These are phyloP conservation scores for Solea solea DNA, from an alignment of 2,113 vertebrate species.

Conservation along the genomic window DNA sequence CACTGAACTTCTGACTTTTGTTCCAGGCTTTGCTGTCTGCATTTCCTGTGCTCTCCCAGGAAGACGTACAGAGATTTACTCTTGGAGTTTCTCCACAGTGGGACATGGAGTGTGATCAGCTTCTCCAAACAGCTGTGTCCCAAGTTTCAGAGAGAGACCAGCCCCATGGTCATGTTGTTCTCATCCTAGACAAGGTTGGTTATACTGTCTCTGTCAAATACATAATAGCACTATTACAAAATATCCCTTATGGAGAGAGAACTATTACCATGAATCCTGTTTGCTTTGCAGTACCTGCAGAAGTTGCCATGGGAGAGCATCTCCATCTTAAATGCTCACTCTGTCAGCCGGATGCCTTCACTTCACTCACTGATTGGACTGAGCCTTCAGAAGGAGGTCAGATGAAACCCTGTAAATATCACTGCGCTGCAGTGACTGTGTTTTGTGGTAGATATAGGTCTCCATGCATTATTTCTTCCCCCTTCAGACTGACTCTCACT, in stretches of 20 bases:
- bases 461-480: neutral
- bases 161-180: slow-evolving; percentile 80
- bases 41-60: slow-evolving; percentile 74
- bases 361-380: slow-evolving; percentile 88
- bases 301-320: slow-evolving; percentile 93
- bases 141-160: slow-evolving; percentile 39
- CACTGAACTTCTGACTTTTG: neutral
- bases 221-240: neutral
- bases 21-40: slow-evolving; percentile 81
- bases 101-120: slow-evolving; percentile 68
- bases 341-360: slow-evolving; percentile 89
- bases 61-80: slow-evolving; percentile 78
- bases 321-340: slow-evolving; percentile 73
- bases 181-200: slow-evolving; percentile 90
- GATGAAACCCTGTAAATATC: neutral
- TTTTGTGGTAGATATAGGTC: neutral
- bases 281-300: slow-evolving; percentile 86
- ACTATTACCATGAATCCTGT: neutral
- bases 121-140: slow-evolving; percentile 76
- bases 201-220: slow-evolving; percentile 1
- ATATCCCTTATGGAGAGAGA: neutral
- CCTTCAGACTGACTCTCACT: slow-evolving; percentile 59
- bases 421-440: neutral
- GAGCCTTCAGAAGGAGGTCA: slow-evolving; percentile 82
- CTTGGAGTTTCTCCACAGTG: slow-evolving; percentile 71